Evolutionary conservation across 1,140 invertebrate genomes (phyloP), one percentile per base, ranked within the genome.

Genomic region (Stegodyphus mimosarum): DNA sequence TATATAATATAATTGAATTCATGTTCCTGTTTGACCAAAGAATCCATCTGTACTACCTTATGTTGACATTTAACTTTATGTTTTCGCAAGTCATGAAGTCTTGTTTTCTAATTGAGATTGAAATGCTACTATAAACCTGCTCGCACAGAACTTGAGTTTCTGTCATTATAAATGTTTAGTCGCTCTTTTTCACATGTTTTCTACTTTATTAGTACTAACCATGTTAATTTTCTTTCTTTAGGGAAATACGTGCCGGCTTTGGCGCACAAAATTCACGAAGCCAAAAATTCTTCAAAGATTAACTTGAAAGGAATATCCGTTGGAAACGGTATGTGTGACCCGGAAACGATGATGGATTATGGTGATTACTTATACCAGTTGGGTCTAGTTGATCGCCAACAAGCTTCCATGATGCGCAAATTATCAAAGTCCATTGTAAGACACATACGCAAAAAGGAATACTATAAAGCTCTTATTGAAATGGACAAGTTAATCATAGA

Each of bases 301-400:
- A 90, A 90, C 73, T 87, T 91, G 7, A 89, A 89, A 72, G 92
- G 92, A 15, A 89, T 97, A 84, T 94, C 95, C 0, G 97, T 97
- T 89, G 96, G 96, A 1, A 96, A 97, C 91, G 96, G 96, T 0
- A 90, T 96, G 0, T 94, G 93, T 86, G 96, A 97, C 91, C 96
- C 96, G 0, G 91, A 93, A 49, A 93, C 95, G 89, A 95, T 96
- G 91, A 89, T 95, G 0, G 90, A 94, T 11, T 97, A 96, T 89
- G 94, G 95, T 9, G 93, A 95, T 87, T 95, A 95, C 90, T 92
- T 97, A 69, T 96, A 95, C 89, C 94, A 95, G 88, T 90, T 95
- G 67, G 96, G 96, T 0, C 90, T 96, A 3, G 90, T 96, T 67
- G 96, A 96, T 89, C 91, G 91, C 74, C 88, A 87, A 33, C 88